These are phyloP conservation scores for Pluvialis apricaria DNA, from an alignment of 2,113 vertebrate species.

Conservation along the genomic window DNA sequence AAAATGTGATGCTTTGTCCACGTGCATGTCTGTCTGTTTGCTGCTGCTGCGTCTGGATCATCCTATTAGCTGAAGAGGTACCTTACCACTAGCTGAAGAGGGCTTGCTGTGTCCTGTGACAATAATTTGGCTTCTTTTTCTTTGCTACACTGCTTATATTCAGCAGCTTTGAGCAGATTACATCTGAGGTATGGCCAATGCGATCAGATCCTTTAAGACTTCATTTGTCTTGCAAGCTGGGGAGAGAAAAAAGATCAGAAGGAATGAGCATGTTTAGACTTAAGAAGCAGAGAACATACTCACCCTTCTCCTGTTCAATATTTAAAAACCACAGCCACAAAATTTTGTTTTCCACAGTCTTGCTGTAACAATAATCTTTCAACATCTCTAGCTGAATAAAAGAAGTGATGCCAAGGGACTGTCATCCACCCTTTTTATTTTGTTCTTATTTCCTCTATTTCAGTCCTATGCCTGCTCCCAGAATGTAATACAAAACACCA, in stretches of 20 bases:
- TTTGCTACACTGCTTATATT: background rate
- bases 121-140: background rate
- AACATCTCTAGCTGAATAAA: background rate
- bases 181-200: background rate
- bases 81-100: background rate
- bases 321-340: background rate
- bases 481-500: background rate
- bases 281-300: background rate
- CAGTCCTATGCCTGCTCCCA: background rate
- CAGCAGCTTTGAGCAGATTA: background rate
- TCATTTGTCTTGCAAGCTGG: background rate
- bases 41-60: background rate
- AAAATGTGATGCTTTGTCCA: background rate
- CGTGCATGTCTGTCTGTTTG: background rate
- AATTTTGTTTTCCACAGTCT: background rate
- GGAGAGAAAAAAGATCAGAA: background rate
- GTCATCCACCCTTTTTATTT: background rate
- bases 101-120: background rate
- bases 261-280: background rate
- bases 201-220: background rate
- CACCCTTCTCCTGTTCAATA: background rate
- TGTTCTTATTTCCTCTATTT: background rate
- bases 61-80: background rate
- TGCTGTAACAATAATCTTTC: background rate
- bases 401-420: background rate